These are phyloP conservation scores for Crypturellus undulatus DNA, from an alignment of 2,113 vertebrate species.

Conservation along the genomic window DNA sequence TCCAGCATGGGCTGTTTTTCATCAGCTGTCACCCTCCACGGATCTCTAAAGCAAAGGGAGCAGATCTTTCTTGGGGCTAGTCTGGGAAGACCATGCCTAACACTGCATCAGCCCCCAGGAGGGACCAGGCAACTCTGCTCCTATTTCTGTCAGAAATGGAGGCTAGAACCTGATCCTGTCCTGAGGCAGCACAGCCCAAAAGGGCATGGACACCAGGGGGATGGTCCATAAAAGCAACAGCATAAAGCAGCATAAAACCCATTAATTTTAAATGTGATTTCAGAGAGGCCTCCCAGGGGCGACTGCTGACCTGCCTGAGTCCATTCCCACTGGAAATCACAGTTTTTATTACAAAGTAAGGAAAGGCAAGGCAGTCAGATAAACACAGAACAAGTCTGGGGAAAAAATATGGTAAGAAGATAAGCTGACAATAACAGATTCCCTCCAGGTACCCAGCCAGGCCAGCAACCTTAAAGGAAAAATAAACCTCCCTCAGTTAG, in stretches of 20 bases:
- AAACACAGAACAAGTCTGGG: not conserved
- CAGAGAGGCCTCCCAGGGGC: accelerated
- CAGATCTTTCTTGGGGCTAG: not conserved
- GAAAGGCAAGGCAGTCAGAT: not conserved
- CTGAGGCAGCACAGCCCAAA: not conserved
- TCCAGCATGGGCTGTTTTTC: not conserved
- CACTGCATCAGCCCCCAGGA: accelerated
- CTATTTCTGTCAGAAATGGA: not conserved
- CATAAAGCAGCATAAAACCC: not conserved
- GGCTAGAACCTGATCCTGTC: not conserved
- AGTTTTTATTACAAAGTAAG: not conserved
- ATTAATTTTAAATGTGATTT: accelerated
- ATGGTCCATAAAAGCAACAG: too few relatives aligned
- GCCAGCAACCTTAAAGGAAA: not conserved
- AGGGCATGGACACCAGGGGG: not conserved
- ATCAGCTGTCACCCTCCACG: accelerated
- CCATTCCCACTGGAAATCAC: not conserved
- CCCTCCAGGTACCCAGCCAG: accelerated
- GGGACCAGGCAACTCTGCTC: accelerated
- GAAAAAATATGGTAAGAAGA: not conserved
- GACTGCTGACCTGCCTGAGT: not conserved
- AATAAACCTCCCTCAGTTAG: not conserved
- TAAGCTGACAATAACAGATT: not conserved
- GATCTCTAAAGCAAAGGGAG: not conserved
- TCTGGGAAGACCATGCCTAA: accelerated